These are phyloP conservation scores for Mesocentrotus franciscanus DNA, from an alignment of 53 echinoderm and acorn worm genomes.

Conservation along the genomic window DNA sequence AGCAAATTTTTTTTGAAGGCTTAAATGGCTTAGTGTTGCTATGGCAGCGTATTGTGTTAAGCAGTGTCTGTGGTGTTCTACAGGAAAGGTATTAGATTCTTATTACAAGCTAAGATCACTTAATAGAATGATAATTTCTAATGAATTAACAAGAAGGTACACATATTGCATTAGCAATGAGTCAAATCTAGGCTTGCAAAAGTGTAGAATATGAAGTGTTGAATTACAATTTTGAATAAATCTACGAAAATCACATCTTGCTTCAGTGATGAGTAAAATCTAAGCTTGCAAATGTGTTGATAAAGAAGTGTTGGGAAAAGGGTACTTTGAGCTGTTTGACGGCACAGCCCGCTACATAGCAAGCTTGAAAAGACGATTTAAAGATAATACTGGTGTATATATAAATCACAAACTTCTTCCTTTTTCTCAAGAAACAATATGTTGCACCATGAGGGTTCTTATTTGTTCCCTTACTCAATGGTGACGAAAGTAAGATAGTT, in stretches of 20 bases:
- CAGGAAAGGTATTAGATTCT: neutral
- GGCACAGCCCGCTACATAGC: neutral
- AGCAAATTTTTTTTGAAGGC: neutral
- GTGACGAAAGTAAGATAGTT: slow-evolving; percentile 47
- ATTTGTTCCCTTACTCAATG: slow-evolving; percentile 54
- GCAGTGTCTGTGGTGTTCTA: slow-evolving; percentile 14
- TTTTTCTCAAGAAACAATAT: slow-evolving; percentile 50
- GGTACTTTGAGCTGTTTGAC: neutral
- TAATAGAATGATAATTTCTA: neutral
- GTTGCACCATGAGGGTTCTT: slow-evolving; percentile 49
- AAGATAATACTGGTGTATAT: slow-evolving; percentile 53
- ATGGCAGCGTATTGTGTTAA: slow-evolving; percentile 29
- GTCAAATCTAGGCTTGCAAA: neutral
- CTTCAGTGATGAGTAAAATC: neutral
- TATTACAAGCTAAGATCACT: neutral
- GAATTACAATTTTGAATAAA: neutral
- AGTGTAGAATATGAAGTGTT: neutral
- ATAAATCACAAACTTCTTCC: slow-evolving; percentile 39
- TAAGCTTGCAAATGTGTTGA: neutral
- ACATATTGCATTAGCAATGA: neutral
- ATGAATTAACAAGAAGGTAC: neutral
- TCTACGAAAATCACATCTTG: neutral
- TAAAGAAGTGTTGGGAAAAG: neutral
- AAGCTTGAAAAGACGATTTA: slow-evolving; percentile 45
- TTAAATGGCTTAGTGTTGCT: neutral